Base-by-base conservation (phyloP, 2,888 invertebrate species). In the Chymomyza fuscimana region DNA sequence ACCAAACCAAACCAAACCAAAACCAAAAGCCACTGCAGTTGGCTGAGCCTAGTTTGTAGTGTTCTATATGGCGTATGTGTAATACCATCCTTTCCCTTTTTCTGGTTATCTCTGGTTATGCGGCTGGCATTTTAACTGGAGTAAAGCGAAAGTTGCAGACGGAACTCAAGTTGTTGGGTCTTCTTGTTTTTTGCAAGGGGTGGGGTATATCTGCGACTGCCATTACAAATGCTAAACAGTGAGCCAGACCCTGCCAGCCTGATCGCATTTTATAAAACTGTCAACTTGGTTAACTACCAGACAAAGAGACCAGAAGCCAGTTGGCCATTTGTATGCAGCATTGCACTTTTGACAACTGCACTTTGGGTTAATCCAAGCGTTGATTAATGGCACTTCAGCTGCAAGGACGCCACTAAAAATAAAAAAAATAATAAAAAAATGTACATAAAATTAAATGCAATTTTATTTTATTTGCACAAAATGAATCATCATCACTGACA, bases 241-340 rank as follows among this genome's bases (percentile, higher is more conserved):
- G 32, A 25, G 2, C 25, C 32, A 32, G 32, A 25, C 25, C 6
- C 40, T 25, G 25, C 25, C 25, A 4, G 40, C 54, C 22, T 54
- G 54, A 5, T 19, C 19, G 54, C n/a, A 54, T 54, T 54, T 46
- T 46, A n/a, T 19, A 16, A 22, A 54, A 54, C 16, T 54, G 54
- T 54, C 54, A 54, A 54, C 54, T 16, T 54, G 16, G 54, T 22
- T 32, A 54, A 54, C 54, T 54, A 22, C 54, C 16, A 25, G 59
- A 25, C 25, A 22, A 25, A 60, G 58, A 19, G 25, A 22, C 25
- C 58, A 58, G 58, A 46, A 46, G 22, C 58, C 58, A 60, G 32
- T 32, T 19, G 58, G 58, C 32, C 32, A 60, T 60, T 60, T 60
- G 60, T 60, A 60, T 60, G 60, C 60, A 60, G 32, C 19, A 60